Evolutionary conservation across 1,140 invertebrate species (phyloP), one percentile per base, ranked within the genome.

Genomic region (Ericerus pela): DNA sequence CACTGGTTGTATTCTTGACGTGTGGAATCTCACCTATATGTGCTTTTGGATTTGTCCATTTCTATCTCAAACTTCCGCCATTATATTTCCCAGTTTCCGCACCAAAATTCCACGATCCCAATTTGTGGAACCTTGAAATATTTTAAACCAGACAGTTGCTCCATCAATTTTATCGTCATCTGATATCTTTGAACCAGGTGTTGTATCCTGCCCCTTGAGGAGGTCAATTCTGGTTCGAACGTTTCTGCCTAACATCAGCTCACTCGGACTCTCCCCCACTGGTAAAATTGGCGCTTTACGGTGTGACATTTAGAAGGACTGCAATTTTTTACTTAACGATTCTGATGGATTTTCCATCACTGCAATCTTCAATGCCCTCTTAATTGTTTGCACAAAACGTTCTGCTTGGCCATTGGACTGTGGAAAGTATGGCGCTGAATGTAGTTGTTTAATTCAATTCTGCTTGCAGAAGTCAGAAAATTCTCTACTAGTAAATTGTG

Each of bases 381-480:
- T 67, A 10, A 67, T 33, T 2, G 59, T 61, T 24, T 31, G 14
- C 4, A 66, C 60, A 37, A 51, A 57, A 12, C 56, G 22, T 51
- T 66, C 63, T 16, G 61, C 64, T 29, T 52, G 43, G 14, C 64
- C 64, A 57, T 66, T 65, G 2, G 53, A 55, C 10, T 52, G 20
- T 22, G 62, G 61, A 20, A 62, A 53, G 41, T 61, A 65, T 14
- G 61, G 59, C 36, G 63, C 51, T 22, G 51, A 53, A 18, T 59
- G 57, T 16, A 53, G 55, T 53, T 63, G 61, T 29, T 54, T 55
- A 10, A 66, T 62, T 38, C 58, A 60, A 47, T 61, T 54, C 33
- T 51, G 27, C 41, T 56, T 51, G 10, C 41, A 60, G 54, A 62
- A 67, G 5, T 58, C 27, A 31, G 60, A 16, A 57, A 67, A 66